phyloP scores from a whole-genome alignment of 2,113 vertebrate genomes.

The Seriola rivoliana region DNA sequence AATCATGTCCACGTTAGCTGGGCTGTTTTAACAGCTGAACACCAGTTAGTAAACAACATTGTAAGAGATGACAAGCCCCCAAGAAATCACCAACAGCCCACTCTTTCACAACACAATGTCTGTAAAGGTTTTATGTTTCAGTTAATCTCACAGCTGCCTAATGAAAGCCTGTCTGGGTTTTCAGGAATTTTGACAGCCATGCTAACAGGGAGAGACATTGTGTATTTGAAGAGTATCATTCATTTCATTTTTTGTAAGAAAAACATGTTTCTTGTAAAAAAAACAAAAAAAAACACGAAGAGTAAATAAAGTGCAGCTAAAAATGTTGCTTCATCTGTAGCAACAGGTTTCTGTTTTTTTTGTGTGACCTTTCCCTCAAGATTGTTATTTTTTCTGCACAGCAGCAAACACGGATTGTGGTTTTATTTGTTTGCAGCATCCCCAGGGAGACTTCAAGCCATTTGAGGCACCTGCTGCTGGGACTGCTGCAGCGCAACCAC shows the following conservation, averaged over 20 bases:
- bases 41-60: slow-evolving; percentile 6
- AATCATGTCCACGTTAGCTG: neutral
- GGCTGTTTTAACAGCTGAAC: slow-evolving; percentile 1
- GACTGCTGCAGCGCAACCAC: slow-evolving; percentile 92
- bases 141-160: neutral
- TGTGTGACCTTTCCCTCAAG: neutral
- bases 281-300: neutral
- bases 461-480: slow-evolving; percentile 92
- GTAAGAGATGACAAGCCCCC: neutral
- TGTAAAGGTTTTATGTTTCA: neutral
- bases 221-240: neutral
- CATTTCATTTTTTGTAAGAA: neutral
- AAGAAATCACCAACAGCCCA: neutral
- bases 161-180: neutral
- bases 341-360: neutral
- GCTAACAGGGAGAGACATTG: neutral
- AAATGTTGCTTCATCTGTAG: neutral
- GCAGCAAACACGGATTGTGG: neutral
- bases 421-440: slow-evolving; percentile 85
- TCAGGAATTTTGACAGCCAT: neutral
- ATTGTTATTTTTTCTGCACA: neutral
- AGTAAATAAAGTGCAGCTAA: neutral
- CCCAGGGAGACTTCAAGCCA: slow-evolving; percentile 95
- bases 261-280: neutral
- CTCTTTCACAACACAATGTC: neutral